phyloP scores from a whole-genome alignment of 2,797 vertebrate species.

The Nannoperca australis region DNA sequence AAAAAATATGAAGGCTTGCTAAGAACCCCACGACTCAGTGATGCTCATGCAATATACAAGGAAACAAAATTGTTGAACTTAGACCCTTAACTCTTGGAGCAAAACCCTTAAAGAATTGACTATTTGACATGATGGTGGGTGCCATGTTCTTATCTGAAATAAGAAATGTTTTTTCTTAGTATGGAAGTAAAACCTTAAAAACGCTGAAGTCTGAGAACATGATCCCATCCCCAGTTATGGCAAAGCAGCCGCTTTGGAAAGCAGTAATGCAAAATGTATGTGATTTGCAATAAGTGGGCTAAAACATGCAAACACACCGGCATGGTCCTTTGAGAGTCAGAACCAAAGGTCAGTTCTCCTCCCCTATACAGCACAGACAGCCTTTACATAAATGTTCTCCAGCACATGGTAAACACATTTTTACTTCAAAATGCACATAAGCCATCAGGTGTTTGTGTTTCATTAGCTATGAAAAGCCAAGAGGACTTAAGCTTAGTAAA shows the following conservation, averaged over 20 bases:
- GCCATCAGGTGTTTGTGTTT: slow-evolving; percentile 76
- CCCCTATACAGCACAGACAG: slow-evolving; percentile 49
- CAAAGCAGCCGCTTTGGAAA: slow-evolving; percentile 1
- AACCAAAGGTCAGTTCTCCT: slow-evolving; percentile 46
- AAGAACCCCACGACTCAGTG: background rate
- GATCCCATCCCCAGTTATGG: background rate
- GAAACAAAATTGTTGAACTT: background rate
- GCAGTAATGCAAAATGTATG: slow-evolving; percentile 11
- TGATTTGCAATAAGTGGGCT: slow-evolving; percentile 46
- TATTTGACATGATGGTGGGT: background rate
- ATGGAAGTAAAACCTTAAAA: background rate
- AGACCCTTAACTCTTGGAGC: background rate
- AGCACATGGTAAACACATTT: slow-evolving; percentile 60
- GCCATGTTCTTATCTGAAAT: background rate
- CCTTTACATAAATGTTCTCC: slow-evolving; percentile 57
- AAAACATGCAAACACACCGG: slow-evolving; percentile 43
- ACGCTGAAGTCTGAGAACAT: background rate
- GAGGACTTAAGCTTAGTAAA: slow-evolving; percentile 49
- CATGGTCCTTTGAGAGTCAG: slow-evolving; percentile 33
- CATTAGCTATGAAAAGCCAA: slow-evolving; percentile 65
- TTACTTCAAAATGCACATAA: slow-evolving; percentile 51
- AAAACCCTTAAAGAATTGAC: background rate
- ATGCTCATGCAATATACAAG: background rate
- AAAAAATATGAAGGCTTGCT: background rate
- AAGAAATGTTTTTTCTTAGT: slow-evolving; percentile 3